A percentile compares a stretch with the other conserved stretches of the same genome.
These are phyloP conservation scores for Drosophila ficusphila DNA, from an alignment of 1,140 invertebrate genomes.

Conservation along the genomic window DNA sequence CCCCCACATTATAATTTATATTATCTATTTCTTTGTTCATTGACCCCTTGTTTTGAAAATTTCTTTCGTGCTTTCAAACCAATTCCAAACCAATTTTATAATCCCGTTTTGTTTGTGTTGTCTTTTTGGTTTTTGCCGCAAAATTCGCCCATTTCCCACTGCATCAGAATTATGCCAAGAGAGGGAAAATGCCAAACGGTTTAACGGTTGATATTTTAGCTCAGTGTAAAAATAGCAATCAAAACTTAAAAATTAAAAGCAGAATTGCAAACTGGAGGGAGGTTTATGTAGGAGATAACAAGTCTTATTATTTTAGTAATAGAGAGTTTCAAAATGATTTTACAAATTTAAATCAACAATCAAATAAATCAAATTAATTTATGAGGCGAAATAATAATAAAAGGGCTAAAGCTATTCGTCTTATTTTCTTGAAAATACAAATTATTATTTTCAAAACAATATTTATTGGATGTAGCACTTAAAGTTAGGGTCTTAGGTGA, in stretches of 20 bases:
- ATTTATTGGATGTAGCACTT: conserved; percentile 24
- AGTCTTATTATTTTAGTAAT: no score
- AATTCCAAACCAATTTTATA: conserved; percentile 44
- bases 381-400: no score
- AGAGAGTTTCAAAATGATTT: no score
- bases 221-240: conserved; percentile 69
- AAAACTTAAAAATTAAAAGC: conserved; percentile 39
- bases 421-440: no score
- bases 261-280: conserved; percentile 17
- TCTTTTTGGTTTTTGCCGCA: conserved; percentile 25
- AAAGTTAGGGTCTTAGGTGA: conserved; percentile 28
- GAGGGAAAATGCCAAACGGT: conserved; percentile 77
- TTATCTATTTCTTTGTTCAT: no score
- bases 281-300: not conserved
- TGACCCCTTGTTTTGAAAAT: conserved; percentile 11
- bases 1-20: no score
- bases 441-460: conserved; percentile 13
- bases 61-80: conserved; percentile 9
- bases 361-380: no score
- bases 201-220: conserved; percentile 43
- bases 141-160: conserved; percentile 11
- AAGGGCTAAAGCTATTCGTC: no score
- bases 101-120: conserved; percentile 32
- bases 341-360: no score
- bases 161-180: conserved; percentile 35